These are phyloP conservation scores for Plectropomus leopardus DNA, from an alignment of 2,113 vertebrate genomes.

Conservation along the genomic window DNA sequence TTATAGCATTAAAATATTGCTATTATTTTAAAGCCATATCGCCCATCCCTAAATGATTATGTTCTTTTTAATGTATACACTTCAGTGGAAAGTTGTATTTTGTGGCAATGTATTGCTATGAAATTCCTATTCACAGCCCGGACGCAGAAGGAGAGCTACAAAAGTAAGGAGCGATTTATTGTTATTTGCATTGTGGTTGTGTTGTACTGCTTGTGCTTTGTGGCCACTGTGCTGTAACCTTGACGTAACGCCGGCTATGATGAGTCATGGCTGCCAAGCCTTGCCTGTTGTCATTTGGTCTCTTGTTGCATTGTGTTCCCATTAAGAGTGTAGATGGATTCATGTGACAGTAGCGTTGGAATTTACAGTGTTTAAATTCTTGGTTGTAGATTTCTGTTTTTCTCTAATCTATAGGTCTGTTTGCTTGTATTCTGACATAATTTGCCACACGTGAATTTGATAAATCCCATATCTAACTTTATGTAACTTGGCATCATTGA, in stretches of 20 bases:
- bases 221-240: neutral
- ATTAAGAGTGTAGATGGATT: neutral
- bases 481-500: neutral
- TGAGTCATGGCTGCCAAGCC: neutral
- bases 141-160: too few relatives aligned
- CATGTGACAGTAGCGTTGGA: rapidly evolving
- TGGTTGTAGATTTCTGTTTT: neutral
- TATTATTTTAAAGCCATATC: too few relatives aligned
- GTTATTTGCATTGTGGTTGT: too few relatives aligned
- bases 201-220: too few relatives aligned
- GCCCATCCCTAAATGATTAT: too few relatives aligned
- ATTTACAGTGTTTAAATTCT: neutral
- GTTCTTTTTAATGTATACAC: too few relatives aligned
- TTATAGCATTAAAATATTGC: too few relatives aligned
- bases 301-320: neutral
- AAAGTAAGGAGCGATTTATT: too few relatives aligned
- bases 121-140: too few relatives aligned
- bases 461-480: neutral
- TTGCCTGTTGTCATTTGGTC: neutral
- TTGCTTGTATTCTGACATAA: neutral
- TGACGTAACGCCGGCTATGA: too few relatives aligned
- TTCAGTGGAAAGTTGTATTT: too few relatives aligned
- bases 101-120: too few relatives aligned
- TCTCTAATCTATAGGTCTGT: neutral
- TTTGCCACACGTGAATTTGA: neutral